Evolutionary conservation across 2,797 vertebrate species (phyloP).

Genomic region (Pteropus rufus): DNA sequence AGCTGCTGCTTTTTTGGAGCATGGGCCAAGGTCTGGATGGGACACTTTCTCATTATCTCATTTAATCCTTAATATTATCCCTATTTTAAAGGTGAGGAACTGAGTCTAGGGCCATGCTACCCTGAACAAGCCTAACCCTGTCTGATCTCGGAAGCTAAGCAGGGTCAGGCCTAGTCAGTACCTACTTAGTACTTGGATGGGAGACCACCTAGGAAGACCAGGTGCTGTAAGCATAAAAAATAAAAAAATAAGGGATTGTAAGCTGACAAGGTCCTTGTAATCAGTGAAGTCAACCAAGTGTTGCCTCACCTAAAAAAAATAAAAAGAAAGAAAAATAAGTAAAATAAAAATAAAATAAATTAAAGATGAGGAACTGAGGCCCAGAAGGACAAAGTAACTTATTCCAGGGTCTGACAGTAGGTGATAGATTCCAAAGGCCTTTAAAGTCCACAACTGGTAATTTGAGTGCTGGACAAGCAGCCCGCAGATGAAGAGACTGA

Average conservation of each 20-base stretch:
- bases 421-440: not conserved
- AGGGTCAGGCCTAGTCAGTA: no score
- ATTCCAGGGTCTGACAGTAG: not conserved
- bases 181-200: no score
- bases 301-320: no score
- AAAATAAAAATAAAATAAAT: not conserved
- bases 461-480: not conserved
- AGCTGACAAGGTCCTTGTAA: no score
- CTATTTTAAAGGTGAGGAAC: constrained; percentile 16
- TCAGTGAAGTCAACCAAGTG: no score
- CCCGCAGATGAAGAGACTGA: not conserved
- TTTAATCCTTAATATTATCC: constrained; percentile 9
- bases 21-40: not conserved
- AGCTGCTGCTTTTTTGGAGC: not conserved
- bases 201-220: no score
- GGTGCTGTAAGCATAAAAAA: no score
- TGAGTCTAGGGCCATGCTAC: no score
- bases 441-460: not conserved
- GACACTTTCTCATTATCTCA: not conserved
- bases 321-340: no score
- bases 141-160: no score
- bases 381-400: not conserved
- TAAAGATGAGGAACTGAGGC: constrained; percentile 10
- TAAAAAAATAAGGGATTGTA: no score
- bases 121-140: no score